Conservation (phyloP, 1,140 invertebrate genomes). For the Heliconius congener region DNA sequence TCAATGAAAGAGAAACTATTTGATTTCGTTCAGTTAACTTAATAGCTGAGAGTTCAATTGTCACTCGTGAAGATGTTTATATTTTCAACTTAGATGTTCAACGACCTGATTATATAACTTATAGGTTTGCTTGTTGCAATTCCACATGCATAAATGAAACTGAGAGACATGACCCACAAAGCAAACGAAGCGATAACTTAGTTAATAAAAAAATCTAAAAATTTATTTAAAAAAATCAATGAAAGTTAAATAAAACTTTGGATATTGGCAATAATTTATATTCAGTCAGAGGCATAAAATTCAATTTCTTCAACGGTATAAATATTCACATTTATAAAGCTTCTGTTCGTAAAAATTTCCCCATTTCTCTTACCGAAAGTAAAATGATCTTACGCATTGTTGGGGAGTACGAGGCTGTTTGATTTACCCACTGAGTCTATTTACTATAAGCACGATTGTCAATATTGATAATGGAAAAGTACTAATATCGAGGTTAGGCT, state of each 20-base stretch:
- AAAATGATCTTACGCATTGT: constrained; percentile 39
- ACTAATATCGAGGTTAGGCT: constrained; percentile 15
- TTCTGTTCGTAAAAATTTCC: constrained; percentile 36
- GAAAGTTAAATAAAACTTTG: constrained; percentile 17
- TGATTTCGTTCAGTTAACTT: not conserved
- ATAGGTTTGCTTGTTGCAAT: too few relatives aligned
- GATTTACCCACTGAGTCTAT: constrained; percentile 38
- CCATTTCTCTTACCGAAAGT: constrained; percentile 38
- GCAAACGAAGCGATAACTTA: too few relatives aligned
- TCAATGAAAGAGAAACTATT: too few relatives aligned
- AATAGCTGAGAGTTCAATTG: not conserved
- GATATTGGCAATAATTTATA: constrained; percentile 23
- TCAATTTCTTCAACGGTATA: constrained; percentile 35
- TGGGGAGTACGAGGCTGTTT: constrained; percentile 29
- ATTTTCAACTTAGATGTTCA: too few relatives aligned
- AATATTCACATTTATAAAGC: constrained; percentile 34
- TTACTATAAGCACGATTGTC: constrained; percentile 32
- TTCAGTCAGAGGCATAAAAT: constrained; percentile 31
- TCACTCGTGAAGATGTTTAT: not conserved
- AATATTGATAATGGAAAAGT: constrained; percentile 33
- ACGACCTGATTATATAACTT: too few relatives aligned
- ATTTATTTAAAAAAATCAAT: not conserved
- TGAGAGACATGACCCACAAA: too few relatives aligned
- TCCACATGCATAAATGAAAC: too few relatives aligned
- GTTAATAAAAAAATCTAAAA: not conserved